Conservation (phyloP, 2,888 invertebrate species). For the Agonopterix alstromeriana region DNA sequence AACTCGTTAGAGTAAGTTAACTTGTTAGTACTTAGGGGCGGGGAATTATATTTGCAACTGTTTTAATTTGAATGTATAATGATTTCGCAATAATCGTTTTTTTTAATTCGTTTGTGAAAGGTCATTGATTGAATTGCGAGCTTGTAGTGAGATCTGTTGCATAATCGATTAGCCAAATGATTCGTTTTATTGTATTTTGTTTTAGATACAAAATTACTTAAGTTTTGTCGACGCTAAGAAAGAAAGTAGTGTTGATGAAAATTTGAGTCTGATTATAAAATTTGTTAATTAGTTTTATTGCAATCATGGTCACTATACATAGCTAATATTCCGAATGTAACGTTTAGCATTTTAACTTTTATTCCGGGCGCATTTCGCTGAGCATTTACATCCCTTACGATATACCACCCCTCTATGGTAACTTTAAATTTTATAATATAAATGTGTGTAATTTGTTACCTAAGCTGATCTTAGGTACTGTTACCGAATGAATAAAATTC, state of each 20-base stretch:
- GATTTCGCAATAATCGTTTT: conserved; percentile 12
- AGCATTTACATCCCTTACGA: conserved; percentile 25
- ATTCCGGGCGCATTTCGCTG: conserved; percentile 46
- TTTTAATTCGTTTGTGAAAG: neutral
- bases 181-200: conserved; percentile 22
- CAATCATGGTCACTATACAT: conserved; percentile 20
- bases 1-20: conserved; percentile 36
- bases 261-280: conserved; percentile 10
- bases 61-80: conserved; percentile 17
- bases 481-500: conserved; percentile 32
- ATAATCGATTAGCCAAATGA: conserved; percentile 41
- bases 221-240: conserved; percentile 16
- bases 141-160: conserved; percentile 19
- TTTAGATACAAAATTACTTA: conserved; percentile 7
- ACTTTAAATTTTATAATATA: conserved; percentile 7
- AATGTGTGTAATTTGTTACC: conserved; percentile 1
- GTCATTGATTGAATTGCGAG: no score
- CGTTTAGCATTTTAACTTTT: conserved; percentile 22
- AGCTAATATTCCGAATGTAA: conserved; percentile 17
- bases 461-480: conserved; percentile 3
- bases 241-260: conserved; percentile 20
- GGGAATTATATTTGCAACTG: conserved; percentile 40
- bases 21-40: conserved; percentile 60
- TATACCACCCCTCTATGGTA: neutral
- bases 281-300: conserved; percentile 62